Evolutionary conservation across 2,113 vertebrate species (phyloP).

Genomic region (Ameiurus melas): DNA sequence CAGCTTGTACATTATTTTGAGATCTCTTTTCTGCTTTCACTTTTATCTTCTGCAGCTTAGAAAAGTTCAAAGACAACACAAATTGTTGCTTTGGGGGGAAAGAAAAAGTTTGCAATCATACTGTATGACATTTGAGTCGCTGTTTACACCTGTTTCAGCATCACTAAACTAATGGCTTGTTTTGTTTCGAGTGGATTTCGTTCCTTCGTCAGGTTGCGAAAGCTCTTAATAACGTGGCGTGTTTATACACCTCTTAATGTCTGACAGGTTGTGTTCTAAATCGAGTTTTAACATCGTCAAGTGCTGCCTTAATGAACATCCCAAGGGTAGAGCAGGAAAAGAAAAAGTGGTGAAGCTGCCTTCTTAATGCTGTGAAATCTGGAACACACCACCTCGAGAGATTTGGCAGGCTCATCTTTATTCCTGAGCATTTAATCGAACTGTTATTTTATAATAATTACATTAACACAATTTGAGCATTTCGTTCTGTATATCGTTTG

Average conservation of each 20-base stretch:
- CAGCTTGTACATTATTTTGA: not conserved
- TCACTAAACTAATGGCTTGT: not conserved
- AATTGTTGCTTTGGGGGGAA: not conserved
- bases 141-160: not conserved
- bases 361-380: slow-evolving; percentile 21
- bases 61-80: slow-evolving; percentile 1
- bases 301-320: slow-evolving; percentile 24
- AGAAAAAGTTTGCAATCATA: not conserved
- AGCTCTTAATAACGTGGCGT: not conserved
- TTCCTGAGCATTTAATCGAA: slow-evolving; percentile 14
- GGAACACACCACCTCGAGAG: not conserved
- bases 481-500: not conserved
- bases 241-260: not conserved
- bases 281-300: not conserved
- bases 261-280: slow-evolving; percentile 11
- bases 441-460: not conserved
- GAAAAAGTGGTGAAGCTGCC: not conserved
- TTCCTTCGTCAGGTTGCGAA: not conserved
- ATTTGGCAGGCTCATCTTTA: not conserved
- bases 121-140: too few species aligned
- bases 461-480: not conserved
- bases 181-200: not conserved
- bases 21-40: not conserved
- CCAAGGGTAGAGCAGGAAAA: not conserved
- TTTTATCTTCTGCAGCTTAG: slow-evolving; percentile 3